Evolutionary conservation across 1,140 invertebrate genomes (phyloP).

Genomic region (Micrasema longulum): DNA sequence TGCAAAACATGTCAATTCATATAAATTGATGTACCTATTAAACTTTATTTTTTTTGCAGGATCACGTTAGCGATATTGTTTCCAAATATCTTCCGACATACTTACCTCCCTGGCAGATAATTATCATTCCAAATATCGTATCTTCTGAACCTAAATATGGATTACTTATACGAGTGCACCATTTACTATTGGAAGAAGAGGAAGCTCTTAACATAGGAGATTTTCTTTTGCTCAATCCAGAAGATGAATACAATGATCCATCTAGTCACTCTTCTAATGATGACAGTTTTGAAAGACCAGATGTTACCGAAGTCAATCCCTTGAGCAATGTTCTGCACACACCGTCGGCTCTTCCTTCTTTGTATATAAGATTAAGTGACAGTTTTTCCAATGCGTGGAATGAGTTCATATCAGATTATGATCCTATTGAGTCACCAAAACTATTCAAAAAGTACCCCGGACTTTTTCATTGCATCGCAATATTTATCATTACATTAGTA

Average conservation of each 20-base stretch:
- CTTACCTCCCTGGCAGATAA: slow-evolving; percentile 84
- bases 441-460: slow-evolving; percentile 72
- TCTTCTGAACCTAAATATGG: slow-evolving; percentile 74
- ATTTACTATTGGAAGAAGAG: slow-evolving; percentile 77
- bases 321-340: slow-evolving; percentile 71
- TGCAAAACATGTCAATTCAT: neutral
- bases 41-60: slow-evolving; percentile 66
- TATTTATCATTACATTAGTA: slow-evolving; percentile 70
- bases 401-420: slow-evolving; percentile 81
- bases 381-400: slow-evolving; percentile 82
- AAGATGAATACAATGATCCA: slow-evolving; percentile 53
- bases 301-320: slow-evolving; percentile 59
- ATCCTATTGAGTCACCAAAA: slow-evolving; percentile 78
- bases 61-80: slow-evolving; percentile 82
- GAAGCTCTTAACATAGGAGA: slow-evolving; percentile 79
- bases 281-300: neutral
- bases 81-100: slow-evolving; percentile 78
- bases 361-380: slow-evolving; percentile 76
- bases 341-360: slow-evolving; percentile 74
- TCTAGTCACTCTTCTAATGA: slow-evolving; percentile 10
- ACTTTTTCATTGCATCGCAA: slow-evolving; percentile 71
- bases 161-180: slow-evolving; percentile 81
- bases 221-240: slow-evolving; percentile 75
- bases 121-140: slow-evolving; percentile 73
- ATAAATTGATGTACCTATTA: neutral